Conservation (phyloP, 2,113 vertebrate species). For the Scortum barcoo region DNA sequence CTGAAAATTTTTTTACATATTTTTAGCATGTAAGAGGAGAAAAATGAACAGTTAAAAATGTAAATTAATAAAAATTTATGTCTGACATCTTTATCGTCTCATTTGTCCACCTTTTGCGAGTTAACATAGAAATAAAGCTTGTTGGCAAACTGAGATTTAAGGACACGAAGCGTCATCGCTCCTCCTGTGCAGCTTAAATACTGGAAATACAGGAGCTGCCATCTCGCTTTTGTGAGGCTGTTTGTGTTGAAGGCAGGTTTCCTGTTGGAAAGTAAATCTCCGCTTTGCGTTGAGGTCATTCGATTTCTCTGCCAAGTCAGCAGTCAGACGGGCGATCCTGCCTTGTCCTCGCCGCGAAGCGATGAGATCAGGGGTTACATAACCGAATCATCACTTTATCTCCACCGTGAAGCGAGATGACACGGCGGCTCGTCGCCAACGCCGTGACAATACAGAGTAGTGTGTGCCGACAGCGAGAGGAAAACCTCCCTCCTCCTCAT, state of each 20-base stretch:
- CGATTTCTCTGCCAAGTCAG: constrained; percentile 11
- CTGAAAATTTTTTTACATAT: too few species aligned
- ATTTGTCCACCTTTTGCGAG: too few species aligned
- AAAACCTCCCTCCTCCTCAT: neutral
- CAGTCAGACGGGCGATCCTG: neutral
- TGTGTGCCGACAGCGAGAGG: neutral
- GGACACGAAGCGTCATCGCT: too few species aligned
- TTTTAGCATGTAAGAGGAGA: too few species aligned
- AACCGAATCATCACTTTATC: neutral
- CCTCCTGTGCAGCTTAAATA: too few species aligned
- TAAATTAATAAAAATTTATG: too few species aligned
- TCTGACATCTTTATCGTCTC: too few species aligned
- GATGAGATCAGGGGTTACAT: constrained; percentile 25
- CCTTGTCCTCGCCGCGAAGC: neutral
- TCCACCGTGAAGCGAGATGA: neutral
- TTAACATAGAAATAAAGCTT: too few species aligned
- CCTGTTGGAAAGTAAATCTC: constrained; percentile 9
- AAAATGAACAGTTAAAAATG: too few species aligned
- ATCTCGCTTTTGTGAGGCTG: too few species aligned
- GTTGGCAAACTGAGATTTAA: too few species aligned
- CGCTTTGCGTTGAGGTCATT: constrained; percentile 2
- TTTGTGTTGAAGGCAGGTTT: neutral
- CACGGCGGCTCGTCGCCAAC: neutral
- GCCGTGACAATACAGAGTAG: neutral
- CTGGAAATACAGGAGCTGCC: too few species aligned